These are phyloP conservation scores for Trinorchestia longiramus DNA, from an alignment of 1,140 invertebrate species.

Conservation along the genomic window DNA sequence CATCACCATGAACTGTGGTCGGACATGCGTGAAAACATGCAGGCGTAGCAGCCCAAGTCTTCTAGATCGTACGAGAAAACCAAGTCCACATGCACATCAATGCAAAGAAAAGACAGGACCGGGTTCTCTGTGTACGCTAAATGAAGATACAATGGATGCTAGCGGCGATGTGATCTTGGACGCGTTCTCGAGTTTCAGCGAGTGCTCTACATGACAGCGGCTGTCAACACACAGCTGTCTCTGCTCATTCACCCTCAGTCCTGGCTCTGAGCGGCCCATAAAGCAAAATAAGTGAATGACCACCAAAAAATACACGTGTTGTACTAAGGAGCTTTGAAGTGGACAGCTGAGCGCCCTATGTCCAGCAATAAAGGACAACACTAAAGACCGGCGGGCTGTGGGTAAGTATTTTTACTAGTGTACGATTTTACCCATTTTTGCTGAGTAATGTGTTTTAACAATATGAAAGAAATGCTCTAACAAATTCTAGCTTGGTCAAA, in stretches of 20 bases:
- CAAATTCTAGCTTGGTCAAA: neutral
- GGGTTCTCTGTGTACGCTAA: neutral
- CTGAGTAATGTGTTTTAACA: neutral
- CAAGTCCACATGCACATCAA: neutral
- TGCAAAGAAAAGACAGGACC: neutral
- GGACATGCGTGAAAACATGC: neutral
- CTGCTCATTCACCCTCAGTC: neutral
- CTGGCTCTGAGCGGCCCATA: neutral
- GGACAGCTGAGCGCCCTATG: neutral
- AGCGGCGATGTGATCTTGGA: neutral
- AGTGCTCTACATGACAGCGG: neutral
- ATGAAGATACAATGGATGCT: neutral
- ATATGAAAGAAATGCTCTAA: neutral
- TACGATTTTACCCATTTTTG: neutral
- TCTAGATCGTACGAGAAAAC: neutral
- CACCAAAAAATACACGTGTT: neutral
- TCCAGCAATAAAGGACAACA: neutral
- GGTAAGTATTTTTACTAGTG: neutral
- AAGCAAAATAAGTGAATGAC: neutral
- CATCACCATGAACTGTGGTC: neutral
- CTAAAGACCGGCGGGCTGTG: neutral
- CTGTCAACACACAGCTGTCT: conserved; percentile 6
- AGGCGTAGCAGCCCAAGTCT: neutral
- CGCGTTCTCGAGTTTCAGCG: neutral
- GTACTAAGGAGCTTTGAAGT: neutral